A percentile compares a stretch with the other conserved stretches of the same genome.
Conservation (phyloP, 1,140 invertebrate genomes). For the Babylonia areolata region DNA sequence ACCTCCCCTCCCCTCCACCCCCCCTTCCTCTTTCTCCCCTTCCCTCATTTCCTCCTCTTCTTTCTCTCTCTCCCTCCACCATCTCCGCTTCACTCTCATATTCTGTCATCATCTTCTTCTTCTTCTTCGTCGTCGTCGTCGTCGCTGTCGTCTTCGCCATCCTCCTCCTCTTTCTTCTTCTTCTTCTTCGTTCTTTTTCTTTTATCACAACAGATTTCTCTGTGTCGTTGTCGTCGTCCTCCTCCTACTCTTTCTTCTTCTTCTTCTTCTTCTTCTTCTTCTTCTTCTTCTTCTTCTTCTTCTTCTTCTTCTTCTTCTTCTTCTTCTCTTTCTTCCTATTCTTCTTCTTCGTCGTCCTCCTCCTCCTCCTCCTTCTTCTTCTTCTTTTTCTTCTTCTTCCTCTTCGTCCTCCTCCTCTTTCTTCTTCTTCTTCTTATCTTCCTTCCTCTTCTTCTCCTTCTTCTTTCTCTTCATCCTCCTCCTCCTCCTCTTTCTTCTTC, state of each 20-base stretch:
- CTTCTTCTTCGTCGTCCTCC: background rate
- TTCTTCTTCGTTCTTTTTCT: no score
- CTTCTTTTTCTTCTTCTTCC: background rate
- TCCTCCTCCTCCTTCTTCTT: background rate
- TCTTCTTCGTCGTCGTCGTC: no score
- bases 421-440: background rate
- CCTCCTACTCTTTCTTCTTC: background rate
- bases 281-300: background rate
- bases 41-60: no score
- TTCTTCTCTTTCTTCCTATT: background rate
- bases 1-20: no score
- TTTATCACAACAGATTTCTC: no score
- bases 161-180: no score
- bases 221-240: background rate
- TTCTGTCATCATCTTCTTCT: no score
- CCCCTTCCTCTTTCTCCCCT: no score
- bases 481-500: background rate
- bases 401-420: background rate
- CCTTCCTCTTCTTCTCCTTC: no score
- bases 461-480: background rate
- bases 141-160: no score
- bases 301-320: background rate
- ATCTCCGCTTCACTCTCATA: no score
- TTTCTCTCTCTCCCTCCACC: no score
- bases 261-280: background rate